phyloP scores from a whole-genome alignment of 2,113 vertebrate species.

The Willisornis vidua region DNA sequence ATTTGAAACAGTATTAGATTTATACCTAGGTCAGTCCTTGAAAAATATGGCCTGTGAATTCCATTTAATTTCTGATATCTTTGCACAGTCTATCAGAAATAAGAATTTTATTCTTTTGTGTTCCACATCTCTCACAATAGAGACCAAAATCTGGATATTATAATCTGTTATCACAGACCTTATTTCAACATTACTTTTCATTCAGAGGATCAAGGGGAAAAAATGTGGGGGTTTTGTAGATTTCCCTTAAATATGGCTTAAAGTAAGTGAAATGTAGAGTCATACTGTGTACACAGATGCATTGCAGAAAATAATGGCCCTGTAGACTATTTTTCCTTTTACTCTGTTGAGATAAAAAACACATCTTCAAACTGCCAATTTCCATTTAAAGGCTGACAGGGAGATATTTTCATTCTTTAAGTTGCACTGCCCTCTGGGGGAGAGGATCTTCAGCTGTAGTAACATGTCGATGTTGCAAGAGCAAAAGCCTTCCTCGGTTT shows the following conservation, averaged over 20 bases:
- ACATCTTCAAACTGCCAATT: not conserved
- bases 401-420: slow-evolving; percentile 43
- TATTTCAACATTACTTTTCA: not conserved
- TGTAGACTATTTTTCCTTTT: not conserved
- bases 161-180: not conserved
- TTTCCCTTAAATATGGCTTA: not conserved
- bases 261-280: not conserved
- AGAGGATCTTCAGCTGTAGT: not conserved
- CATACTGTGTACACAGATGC: not conserved
- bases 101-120: not conserved
- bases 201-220: not conserved
- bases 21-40: not conserved
- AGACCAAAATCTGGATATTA: not conserved
- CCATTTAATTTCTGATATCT: not conserved
- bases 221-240: not conserved
- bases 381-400: not conserved
- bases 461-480: fast-evolving
- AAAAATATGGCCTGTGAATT: not conserved
- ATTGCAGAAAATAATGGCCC: not conserved
- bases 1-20: not conserved
- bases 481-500: not conserved
- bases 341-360: not conserved
- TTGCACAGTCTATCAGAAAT: not conserved
- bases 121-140: not conserved
- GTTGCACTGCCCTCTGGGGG: slow-evolving; percentile 74